Percentiles rank a stretch among this genome's conserved stretches.
Evolutionary conservation across 2,888 invertebrate genomes (phyloP).

Genomic region (Sthenelais limicola): DNA sequence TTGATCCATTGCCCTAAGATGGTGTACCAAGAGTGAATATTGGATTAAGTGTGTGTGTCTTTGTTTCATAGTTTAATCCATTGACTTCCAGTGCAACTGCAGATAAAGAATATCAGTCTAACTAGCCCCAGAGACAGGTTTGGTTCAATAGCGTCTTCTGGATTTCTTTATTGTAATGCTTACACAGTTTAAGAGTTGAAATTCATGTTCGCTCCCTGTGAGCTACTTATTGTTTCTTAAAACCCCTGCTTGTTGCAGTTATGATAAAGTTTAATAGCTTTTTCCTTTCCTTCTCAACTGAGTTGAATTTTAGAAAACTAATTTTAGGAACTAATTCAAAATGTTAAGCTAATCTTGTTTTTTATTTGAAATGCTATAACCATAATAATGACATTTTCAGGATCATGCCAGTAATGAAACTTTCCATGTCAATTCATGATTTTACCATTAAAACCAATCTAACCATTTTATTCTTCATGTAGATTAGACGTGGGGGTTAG

Average conservation of each 20-base stretch:
- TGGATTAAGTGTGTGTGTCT: constrained; percentile 38
- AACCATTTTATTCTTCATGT: constrained; percentile 2
- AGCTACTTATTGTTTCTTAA: too few relatives aligned
- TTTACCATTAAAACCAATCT: neutral
- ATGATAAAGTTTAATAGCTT: constrained; percentile 30
- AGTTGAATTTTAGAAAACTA: too few relatives aligned
- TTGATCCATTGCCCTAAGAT: too few relatives aligned
- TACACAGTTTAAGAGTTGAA: too few relatives aligned
- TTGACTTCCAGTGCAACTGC: constrained; percentile 93
- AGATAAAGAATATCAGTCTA: constrained; percentile 99
- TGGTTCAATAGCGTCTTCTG: constrained; percentile 52
- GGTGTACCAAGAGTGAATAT: neutral
- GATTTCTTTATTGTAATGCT: too few relatives aligned
- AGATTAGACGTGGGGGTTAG: neutral
- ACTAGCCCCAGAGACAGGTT: constrained; percentile 98
- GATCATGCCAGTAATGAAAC: constrained; percentile 25
- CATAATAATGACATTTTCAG: constrained; percentile 29
- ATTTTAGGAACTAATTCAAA: too few relatives aligned
- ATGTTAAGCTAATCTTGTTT: too few relatives aligned
- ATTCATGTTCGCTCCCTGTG: too few relatives aligned
- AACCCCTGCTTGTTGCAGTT: constrained; percentile 25
- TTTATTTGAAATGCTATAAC: constrained; percentile 6
- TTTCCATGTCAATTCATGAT: neutral
- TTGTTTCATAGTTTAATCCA: constrained; percentile 54
- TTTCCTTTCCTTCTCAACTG: constrained; percentile 21